phyloP scores from a whole-genome alignment of 2,888 invertebrate genomes.

The Galerucella calmariensis region DNA sequence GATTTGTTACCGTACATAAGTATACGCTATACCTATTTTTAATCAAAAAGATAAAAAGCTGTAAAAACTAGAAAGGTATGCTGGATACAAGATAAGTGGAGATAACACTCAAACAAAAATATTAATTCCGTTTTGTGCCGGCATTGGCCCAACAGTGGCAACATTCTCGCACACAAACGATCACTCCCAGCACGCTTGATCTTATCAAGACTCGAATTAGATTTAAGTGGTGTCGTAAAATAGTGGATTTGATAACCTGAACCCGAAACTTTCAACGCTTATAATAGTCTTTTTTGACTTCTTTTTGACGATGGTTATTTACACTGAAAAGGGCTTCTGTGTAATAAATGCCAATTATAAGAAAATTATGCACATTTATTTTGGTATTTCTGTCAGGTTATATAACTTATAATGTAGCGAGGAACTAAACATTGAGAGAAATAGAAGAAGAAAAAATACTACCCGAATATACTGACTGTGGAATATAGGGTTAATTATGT shows the following conservation, averaged over 20 bases:
- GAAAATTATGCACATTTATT: slow-evolving; percentile 36
- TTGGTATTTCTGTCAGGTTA: slow-evolving; percentile 1
- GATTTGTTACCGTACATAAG: background rate
- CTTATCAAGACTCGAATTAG: slow-evolving; percentile 57
- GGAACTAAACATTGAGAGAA: background rate
- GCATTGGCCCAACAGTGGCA: slow-evolving; percentile 54
- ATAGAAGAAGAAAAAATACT: too few species aligned
- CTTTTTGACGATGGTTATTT: slow-evolving; percentile 21
- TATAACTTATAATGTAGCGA: background rate
- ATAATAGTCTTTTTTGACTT: slow-evolving; percentile 17
- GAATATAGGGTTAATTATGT: too few species aligned
- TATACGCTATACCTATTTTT: background rate
- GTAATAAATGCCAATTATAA: slow-evolving; percentile 46
- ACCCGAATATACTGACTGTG: too few species aligned
- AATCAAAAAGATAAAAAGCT: slow-evolving; percentile 21
- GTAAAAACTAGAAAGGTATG: slow-evolving; percentile 23
- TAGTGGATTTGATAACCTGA: slow-evolving; percentile 57
- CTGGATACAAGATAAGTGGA: slow-evolving; percentile 16
- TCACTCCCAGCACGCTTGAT: slow-evolving; percentile 54
- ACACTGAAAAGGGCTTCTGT: slow-evolving; percentile 39
- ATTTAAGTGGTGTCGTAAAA: slow-evolving; percentile 61
- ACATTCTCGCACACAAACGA: slow-evolving; percentile 54
- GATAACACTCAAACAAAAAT: slow-evolving; percentile 18
- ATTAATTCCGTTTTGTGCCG: slow-evolving; percentile 30
- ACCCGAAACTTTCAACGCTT: slow-evolving; percentile 43